Percentiles rank a stretch among this genome's conserved stretches.
Evolutionary conservation across 2,888 invertebrate genomes (phyloP).

Genomic region (Cetonia aurata): DNA sequence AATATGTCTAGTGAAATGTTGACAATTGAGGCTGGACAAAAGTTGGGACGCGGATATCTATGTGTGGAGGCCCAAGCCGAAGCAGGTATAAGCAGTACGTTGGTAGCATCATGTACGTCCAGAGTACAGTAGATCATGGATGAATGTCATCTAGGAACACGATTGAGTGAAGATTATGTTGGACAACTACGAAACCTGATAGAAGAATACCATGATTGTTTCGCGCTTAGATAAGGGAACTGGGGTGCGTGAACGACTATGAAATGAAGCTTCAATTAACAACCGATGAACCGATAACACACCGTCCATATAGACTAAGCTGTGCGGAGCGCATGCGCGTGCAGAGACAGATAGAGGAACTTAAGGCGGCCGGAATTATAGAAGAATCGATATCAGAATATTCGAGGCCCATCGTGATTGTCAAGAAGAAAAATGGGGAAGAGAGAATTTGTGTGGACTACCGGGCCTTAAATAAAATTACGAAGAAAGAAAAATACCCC

Average conservation of each 20-base stretch:
- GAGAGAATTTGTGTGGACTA: conserved; percentile 55
- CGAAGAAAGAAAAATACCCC: conserved; percentile 56
- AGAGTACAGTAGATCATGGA: neutral
- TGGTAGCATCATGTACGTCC: neutral
- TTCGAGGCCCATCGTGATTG: conserved; percentile 49
- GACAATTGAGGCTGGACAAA: too few relatives aligned
- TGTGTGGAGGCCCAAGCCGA: too few relatives aligned
- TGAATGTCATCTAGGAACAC: neutral
- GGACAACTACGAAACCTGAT: neutral
- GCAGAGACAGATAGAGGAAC: conserved; percentile 49
- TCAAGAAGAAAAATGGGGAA: conserved; percentile 53
- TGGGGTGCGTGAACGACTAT: neutral
- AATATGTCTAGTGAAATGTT: too few relatives aligned
- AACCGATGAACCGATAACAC: conserved; percentile 18
- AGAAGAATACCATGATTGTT: neutral
- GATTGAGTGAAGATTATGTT: neutral
- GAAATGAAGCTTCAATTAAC: neutral
- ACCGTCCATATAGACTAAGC: conserved; percentile 53
- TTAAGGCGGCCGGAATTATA: conserved; percentile 13
- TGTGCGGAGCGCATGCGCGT: conserved; percentile 47
- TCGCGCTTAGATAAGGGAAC: neutral
- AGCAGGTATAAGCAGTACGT: too few relatives aligned
- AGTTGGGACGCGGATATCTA: too few relatives aligned
- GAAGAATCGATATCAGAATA: conserved; percentile 54
- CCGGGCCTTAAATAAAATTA: conserved; percentile 55